Percentiles rank a stretch among this genome's conserved stretches.
Evolutionary conservation across 53 echinoderm and acorn worm species (phyloP).

Genomic region (Patiria pectinifera): DNA sequence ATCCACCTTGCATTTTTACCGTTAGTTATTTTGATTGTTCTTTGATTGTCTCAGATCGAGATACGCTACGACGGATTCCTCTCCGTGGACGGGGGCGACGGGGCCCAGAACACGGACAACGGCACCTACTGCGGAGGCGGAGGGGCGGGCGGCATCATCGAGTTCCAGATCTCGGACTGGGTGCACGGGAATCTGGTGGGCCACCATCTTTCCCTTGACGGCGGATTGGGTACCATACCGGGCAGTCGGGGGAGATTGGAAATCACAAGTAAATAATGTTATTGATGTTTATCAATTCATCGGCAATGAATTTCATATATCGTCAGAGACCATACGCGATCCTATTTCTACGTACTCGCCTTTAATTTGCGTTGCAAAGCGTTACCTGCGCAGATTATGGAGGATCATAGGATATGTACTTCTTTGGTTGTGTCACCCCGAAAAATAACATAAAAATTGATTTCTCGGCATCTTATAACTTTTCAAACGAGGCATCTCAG

Average conservation of each 20-base stretch:
- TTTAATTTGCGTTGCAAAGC: no score
- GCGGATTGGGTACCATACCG: neutral
- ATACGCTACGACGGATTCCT: constrained; percentile 3
- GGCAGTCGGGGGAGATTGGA: constrained; percentile 7
- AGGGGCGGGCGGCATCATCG: constrained; percentile 48
- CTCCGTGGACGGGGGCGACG: constrained; percentile 26
- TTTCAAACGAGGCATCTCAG: no score
- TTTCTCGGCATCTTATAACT: no score
- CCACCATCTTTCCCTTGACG: constrained; percentile 13
- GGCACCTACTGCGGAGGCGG: constrained; percentile 44
- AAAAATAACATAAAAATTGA: no score
- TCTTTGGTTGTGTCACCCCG: no score
- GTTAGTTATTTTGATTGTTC: neutral
- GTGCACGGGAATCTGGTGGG: constrained; percentile 24
- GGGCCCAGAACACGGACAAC: constrained; percentile 1
- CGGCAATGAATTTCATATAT: no score
- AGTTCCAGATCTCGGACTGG: constrained; percentile 19
- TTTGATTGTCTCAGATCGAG: constrained; percentile 17
- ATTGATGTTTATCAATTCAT: no score
- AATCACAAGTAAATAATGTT: constrained; percentile 19
- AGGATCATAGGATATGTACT: no score
- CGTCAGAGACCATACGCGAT: no score
- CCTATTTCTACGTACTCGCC: no score
- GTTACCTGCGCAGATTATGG: no score
- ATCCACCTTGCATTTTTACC: no score